These are phyloP conservation scores for Antheraea yamamai DNA, from an alignment of 2,888 invertebrate genomes.

Conservation along the genomic window DNA sequence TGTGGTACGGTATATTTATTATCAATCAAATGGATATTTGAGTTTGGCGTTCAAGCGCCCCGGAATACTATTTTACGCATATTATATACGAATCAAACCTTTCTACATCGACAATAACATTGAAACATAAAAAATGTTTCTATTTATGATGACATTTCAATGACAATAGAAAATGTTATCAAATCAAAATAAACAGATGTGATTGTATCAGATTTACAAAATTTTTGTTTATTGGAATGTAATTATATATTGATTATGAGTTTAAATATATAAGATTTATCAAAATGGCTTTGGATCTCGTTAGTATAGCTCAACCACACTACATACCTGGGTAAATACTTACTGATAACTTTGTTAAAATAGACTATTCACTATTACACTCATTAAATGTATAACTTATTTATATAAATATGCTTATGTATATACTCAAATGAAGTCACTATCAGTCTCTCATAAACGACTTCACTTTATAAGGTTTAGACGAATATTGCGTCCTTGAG, in stretches of 20 bases:
- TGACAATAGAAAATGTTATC: constrained; percentile 28
- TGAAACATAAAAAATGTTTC: not conserved
- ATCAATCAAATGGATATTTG: not conserved
- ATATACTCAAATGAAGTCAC: not conserved
- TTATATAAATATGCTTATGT: not conserved
- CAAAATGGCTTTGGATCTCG: constrained; percentile 80
- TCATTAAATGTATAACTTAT: not conserved
- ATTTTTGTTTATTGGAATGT: constrained; percentile 25
- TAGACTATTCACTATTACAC: not conserved
- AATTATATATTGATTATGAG: constrained; percentile 50
- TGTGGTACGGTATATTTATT: too few species aligned
- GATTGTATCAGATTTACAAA: constrained; percentile 30
- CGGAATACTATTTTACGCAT: not conserved
- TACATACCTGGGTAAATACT: constrained; percentile 87
- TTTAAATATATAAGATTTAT: constrained; percentile 29
- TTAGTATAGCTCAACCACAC: constrained; percentile 86
- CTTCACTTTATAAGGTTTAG: too few species aligned
- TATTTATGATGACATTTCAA: not conserved
- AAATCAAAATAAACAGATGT: constrained; percentile 36
- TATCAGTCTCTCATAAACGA: too few species aligned
- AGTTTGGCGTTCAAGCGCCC: not conserved
- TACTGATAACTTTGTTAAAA: not conserved
- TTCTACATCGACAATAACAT: not conserved
- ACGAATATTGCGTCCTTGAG: too few species aligned
- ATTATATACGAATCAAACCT: constrained; percentile 24